A percentile compares a stretch with the other conserved stretches of the same genome.
These are phyloP conservation scores for Heliconius congener DNA, from an alignment of 1,140 invertebrate species.

Conservation along the genomic window DNA sequence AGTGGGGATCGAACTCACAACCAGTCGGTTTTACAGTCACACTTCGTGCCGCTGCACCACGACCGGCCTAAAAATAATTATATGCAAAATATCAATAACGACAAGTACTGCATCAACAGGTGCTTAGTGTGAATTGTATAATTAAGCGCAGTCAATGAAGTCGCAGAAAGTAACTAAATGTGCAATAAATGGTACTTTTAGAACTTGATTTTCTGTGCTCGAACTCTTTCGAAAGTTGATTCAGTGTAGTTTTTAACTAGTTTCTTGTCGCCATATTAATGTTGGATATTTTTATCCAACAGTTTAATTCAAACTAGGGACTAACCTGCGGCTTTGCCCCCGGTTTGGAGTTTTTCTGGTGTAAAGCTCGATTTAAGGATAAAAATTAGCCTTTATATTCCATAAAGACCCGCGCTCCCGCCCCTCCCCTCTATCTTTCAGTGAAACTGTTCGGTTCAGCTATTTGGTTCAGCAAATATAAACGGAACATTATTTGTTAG, in stretches of 20 bases:
- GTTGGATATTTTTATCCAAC: neutral
- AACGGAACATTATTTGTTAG: no score
- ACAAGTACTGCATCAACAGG: neutral
- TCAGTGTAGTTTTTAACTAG: constrained; percentile 63
- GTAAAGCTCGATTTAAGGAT: no score
- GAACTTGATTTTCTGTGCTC: constrained; percentile 50
- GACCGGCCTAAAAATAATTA: neutral
- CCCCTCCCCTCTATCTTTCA: no score
- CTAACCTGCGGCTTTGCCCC: no score
- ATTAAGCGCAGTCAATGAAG: neutral
- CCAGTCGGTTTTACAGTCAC: no score
- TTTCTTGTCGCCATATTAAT: constrained; percentile 45
- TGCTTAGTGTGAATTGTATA: constrained; percentile 5
- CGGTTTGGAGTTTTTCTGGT: neutral
- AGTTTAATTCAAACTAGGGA: neutral
- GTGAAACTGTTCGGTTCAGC: no score
- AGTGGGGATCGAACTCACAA: no score
- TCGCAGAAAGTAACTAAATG: constrained; percentile 16
- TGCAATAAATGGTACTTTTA: constrained; percentile 39
- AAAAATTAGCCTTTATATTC: no score
- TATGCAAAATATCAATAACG: neutral
- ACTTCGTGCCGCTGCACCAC: no score
- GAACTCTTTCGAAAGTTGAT: constrained; percentile 58
- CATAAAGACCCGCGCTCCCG: no score
- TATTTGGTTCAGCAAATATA: no score